phyloP scores from a whole-genome alignment of 2,113 vertebrate genomes.

The Catagonus wagneri region DNA sequence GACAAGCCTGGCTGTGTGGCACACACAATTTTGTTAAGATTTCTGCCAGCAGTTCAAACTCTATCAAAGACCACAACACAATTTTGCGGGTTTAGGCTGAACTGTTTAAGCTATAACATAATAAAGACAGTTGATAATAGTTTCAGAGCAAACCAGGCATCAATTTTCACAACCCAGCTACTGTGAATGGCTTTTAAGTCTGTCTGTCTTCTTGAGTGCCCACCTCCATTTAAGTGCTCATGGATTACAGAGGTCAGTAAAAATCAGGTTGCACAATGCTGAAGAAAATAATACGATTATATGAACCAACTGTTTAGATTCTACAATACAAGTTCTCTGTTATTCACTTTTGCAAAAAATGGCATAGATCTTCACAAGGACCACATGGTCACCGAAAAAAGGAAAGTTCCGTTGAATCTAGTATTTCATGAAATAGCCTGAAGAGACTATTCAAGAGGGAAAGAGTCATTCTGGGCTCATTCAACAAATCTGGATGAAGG shows the following conservation, averaged over 20 bases:
- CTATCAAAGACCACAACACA: background rate
- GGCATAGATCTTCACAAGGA: background rate
- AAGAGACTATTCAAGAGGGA: too few relatives aligned
- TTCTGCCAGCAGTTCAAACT: background rate
- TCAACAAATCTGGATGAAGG: background rate
- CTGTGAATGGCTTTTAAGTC: background rate
- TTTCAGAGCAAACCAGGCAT: background rate
- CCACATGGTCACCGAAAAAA: background rate
- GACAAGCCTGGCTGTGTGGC: background rate
- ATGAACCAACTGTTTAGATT: background rate
- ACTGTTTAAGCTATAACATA: background rate
- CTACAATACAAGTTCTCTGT: background rate
- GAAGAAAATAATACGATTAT: constrained; percentile 15
- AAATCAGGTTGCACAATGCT: background rate
- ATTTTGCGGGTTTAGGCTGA: background rate
- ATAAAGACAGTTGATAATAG: background rate
- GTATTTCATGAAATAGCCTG: background rate
- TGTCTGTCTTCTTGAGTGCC: background rate
- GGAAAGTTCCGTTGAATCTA: background rate
- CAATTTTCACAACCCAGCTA: background rate
- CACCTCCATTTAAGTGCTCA: background rate
- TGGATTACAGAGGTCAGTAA: background rate
- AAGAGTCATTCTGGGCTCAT: background rate
- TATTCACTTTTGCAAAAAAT: constrained; percentile 4
- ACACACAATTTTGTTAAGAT: constrained; percentile 15